Base-by-base conservation (phyloP, 2,113 vertebrate genomes). In the Casuarius casuarius region DNA sequence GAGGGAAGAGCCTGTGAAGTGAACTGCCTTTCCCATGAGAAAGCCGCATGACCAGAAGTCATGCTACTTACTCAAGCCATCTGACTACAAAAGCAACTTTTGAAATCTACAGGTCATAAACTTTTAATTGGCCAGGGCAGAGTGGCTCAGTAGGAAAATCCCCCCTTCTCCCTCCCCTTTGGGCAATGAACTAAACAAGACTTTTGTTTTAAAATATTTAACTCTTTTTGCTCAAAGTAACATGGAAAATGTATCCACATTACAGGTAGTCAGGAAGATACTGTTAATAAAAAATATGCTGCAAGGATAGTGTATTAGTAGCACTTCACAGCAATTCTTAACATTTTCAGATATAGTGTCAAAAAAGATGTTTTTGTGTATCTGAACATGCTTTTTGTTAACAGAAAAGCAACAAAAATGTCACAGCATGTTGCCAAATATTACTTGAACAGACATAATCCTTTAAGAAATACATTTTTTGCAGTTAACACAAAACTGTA, bases 301-400 rank as follows among this genome's bases (percentile, higher is more conserved):
- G 84, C 89, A 95, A 84, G 95, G 86, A 91, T 28, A 71, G 58
- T 71, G 92, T 88, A 71, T 81, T 93, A 95, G 97, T 95, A 91
- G 96, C 96, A 97, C 94, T 97, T 97, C 92, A 96, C 94, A 96
- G 91, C 78, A 96, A 61, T 66, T 91, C 90, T 86, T 54, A 94
- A 95, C 74, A 83, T 94, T 91, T 95, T 95, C 97, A 97, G 97
- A 95, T 92, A 96, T 92, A 96, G 92, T 96, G 95, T 92, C 89
- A 82, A 93, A 96, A 94, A 95, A 16, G n/a, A 72, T 20, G 49
- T 21, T 83, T 93, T 73, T 78, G 44, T 91, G 6, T 78, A 61
- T 94, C 83, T 83, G 67, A 82, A 78, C 79, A 62, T 22, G 76
- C 87, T 78, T 78, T 63, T 62, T 79, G 61, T 83, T 66, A 96